Evolutionary conservation across 2,113 vertebrate genomes (phyloP).

Genomic region (Cavia porcellus): DNA sequence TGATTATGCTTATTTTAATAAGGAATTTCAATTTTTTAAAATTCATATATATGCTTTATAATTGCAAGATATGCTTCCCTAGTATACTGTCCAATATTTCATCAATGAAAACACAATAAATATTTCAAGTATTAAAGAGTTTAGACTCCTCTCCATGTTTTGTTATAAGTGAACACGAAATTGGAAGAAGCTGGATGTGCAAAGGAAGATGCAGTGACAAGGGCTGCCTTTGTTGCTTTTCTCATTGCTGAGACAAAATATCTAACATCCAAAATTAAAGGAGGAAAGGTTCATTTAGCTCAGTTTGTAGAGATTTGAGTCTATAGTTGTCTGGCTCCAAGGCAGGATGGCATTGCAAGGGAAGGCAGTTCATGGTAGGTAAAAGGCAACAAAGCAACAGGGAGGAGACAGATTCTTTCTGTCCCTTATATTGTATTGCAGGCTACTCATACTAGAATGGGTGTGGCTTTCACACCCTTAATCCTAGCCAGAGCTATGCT

Average conservation of each 20-base stretch:
- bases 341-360: neutral
- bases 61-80: neutral
- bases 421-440: too few relatives aligned
- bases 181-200: neutral
- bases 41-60: neutral
- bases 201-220: neutral
- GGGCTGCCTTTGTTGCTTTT: neutral
- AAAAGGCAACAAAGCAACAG: neutral
- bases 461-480: neutral
- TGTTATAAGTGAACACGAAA: slow-evolving; percentile 34
- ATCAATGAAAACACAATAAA: neutral
- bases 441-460: neutral
- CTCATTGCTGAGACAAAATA: neutral
- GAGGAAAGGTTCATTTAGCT: neutral
- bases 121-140: neutral
- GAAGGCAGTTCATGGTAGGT: neutral
- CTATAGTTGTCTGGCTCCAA: neutral
- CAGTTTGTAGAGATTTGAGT: neutral
- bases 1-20: slow-evolving; percentile 31
- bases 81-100: slow-evolving; percentile 8
- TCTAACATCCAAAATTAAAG: neutral
- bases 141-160: neutral
- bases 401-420: neutral
- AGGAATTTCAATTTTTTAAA: neutral
- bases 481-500: neutral